Evolutionary conservation across 1,140 invertebrate species (phyloP).

Genomic region (Lepidotrigona ventralis): DNA sequence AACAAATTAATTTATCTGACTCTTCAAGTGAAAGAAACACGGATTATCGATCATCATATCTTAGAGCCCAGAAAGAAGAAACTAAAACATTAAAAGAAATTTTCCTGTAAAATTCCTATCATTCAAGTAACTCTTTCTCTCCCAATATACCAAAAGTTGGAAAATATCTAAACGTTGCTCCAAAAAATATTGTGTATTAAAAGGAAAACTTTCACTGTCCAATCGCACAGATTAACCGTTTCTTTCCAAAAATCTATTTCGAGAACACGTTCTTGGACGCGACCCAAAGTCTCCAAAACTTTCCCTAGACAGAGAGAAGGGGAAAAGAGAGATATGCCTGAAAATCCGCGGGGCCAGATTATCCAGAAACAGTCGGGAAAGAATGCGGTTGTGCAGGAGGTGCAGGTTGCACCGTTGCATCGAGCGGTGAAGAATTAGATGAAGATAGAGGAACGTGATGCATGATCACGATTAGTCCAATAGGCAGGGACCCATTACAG

Average conservation of each 20-base stretch:
- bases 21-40: too few relatives aligned
- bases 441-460: constrained; percentile 40
- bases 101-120: too few relatives aligned
- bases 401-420: constrained; percentile 4
- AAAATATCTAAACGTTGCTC: too few relatives aligned
- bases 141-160: too few relatives aligned
- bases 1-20: too few relatives aligned
- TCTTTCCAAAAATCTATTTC: not conserved
- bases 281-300: constrained; percentile 9
- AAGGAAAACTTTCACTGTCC: not conserved
- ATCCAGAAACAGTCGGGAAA: constrained; percentile 7
- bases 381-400: constrained; percentile 17
- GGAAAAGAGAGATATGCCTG: constrained; percentile 8
- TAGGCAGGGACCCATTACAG: constrained; percentile 26
- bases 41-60: too few relatives aligned
- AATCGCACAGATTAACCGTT: not conserved
- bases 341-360: not conserved
- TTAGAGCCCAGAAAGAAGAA: too few relatives aligned
- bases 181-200: too few relatives aligned
- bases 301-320: not conserved
- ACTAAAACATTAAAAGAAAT: too few relatives aligned
- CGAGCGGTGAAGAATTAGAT: constrained; percentile 25
- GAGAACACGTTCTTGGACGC: not conserved
- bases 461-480: constrained; percentile 42
- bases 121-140: too few relatives aligned